Base-by-base conservation (phyloP, 1,140 invertebrate species). In the Bombus superbus region DNA sequence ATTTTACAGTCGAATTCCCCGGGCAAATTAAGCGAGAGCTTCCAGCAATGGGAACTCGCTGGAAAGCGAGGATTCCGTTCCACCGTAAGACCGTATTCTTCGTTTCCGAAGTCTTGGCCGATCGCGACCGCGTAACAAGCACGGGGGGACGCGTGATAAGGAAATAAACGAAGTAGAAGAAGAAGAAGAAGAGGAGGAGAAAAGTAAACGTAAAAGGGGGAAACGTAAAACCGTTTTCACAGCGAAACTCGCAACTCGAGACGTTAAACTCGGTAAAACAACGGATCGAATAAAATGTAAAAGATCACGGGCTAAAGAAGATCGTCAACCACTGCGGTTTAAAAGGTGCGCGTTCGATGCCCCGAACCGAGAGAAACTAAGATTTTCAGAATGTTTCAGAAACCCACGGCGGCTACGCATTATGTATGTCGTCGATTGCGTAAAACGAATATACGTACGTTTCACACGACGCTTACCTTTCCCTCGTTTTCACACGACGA, bases 301-400 rank as follows among this genome's bases (percentile, higher is more conserved):
- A 22, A 38, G 64, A 66, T 66, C 15, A 18, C 40, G 38, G 13
- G 18, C 15, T 57, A 71, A 53, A 15, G 47, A 57, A n/a, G 18
- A 75, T 5, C 59, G 35, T 8, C 18, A 13, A 62, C 5, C 32
- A n/a, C n/a, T 0, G 4, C 11, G 59, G 32, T 28, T n/a, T 6
- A 74, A 81, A 71, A 62, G 35, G 13, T 22, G 32, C 18, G 74
- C n/a, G 53, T 40, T 35, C 2, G 32, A 64, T 11, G 22, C 11
- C 9, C 22, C 68, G 66, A 77, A 25, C 15, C 18, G 84, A 69
- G 81, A 47, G 69, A 66, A 84, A 88, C 79, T 90, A 91, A 89
- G 83, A 85, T 83, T 89, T 90, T 90, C 68, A 91, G 90, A 90
- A 85, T 91, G 90, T 90, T 91, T 91, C 89, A 91, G 90, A 91